Conservation (phyloP, 2,888 invertebrate genomes). For the Drosophila rellima region DNA sequence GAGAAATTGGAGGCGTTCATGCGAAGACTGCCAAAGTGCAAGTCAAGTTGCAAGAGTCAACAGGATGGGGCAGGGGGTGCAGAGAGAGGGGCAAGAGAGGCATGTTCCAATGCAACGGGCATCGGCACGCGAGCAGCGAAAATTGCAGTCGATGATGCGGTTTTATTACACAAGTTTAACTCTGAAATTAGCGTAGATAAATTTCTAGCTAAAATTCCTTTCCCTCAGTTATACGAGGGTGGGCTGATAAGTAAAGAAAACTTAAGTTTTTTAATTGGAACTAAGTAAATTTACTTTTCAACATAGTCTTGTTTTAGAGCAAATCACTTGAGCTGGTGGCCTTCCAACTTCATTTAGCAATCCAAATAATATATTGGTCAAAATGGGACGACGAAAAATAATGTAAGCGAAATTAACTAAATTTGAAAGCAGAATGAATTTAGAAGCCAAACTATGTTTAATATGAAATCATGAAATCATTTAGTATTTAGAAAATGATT, state of each 20-base stretch:
- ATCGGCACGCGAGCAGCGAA: conserved; percentile 73
- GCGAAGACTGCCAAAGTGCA: conserved; percentile 55
- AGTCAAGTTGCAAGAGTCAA: conserved; percentile 10
- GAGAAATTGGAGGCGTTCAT: conserved; percentile 69
- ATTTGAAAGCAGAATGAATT: no score
- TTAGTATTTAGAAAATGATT: no score
- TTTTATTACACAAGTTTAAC: conserved; percentile 80
- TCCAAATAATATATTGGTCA: no score
- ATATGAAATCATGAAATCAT: no score
- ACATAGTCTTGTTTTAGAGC: background rate
- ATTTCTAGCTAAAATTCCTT: conserved; percentile 73
- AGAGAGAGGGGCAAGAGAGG: background rate
- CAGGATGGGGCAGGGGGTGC: background rate
- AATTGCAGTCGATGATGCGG: conserved; percentile 74
- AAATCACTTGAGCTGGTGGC: no score
- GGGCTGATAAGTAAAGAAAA: background rate
- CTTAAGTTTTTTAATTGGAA: background rate
- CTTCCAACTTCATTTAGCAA: no score
- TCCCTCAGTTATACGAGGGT: conserved; percentile 14
- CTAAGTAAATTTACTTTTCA: background rate
- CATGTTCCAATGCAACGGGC: conserved; percentile 32
- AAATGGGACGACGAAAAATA: no score
- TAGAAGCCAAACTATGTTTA: no score
- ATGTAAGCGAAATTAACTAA: no score
- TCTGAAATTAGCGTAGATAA: conserved; percentile 82